Evolutionary conservation across 2,113 vertebrate species (phyloP).

Genomic region (Bubo blakistoni): DNA sequence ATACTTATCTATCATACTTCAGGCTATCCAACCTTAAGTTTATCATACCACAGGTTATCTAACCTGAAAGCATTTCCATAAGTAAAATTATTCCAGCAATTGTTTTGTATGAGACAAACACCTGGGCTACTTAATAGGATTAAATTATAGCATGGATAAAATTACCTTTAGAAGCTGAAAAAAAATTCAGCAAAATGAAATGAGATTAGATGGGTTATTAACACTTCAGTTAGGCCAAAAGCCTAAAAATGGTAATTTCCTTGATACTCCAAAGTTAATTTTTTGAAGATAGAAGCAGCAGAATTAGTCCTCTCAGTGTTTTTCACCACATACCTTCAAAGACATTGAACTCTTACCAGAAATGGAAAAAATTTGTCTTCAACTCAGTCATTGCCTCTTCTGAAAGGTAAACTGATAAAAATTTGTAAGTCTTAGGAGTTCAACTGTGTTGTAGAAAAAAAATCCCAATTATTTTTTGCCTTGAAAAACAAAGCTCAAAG

Average conservation of each 20-base stretch:
- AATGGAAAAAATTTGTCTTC: neutral
- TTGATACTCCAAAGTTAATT: accelerated
- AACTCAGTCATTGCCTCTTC: neutral
- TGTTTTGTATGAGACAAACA: neutral
- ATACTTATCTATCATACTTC: too few species aligned
- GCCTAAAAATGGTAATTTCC: neutral
- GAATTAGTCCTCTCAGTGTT: neutral
- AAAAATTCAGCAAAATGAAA: neutral
- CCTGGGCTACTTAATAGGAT: neutral
- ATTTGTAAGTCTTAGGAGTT: neutral
- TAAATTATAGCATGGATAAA: neutral
- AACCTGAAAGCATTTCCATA: neutral
- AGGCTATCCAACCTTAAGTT: neutral
- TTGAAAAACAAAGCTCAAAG: neutral
- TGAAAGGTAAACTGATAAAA: neutral
- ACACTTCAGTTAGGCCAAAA: neutral
- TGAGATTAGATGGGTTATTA: neutral
- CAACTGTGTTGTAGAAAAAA: neutral
- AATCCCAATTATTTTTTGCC: neutral
- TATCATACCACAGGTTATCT: neutral
- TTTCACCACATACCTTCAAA: neutral
- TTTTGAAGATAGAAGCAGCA: neutral
- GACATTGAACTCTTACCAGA: neutral
- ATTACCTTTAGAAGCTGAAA: neutral
- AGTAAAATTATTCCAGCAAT: neutral